Evolutionary conservation across 2,797 vertebrate genomes (phyloP).

Genomic region (Crossoptilon crossoptilon): DNA sequence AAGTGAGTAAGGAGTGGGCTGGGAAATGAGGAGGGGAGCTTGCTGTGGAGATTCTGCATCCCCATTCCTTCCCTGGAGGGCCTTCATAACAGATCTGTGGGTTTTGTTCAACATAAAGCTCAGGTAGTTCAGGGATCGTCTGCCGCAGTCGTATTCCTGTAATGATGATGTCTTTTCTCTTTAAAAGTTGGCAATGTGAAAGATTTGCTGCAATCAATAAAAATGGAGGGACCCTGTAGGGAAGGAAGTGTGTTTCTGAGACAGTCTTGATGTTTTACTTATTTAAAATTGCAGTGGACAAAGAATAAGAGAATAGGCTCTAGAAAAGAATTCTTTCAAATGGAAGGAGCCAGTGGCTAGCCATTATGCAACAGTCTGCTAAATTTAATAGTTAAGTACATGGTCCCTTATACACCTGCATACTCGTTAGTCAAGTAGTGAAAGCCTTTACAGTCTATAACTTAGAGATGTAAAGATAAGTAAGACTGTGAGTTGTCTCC

Average conservation of each 20-base stretch:
- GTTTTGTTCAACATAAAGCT: conserved; percentile 1
- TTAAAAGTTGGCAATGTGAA: neutral
- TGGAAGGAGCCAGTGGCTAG: neutral
- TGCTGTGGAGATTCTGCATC: neutral
- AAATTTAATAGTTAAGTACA: neutral
- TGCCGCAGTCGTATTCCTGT: neutral
- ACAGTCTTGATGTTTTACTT: neutral
- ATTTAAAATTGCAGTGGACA: neutral
- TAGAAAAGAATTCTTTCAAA: conserved; percentile 9
- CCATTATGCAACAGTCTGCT: neutral
- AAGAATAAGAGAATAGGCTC: neutral
- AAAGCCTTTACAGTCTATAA: conserved; percentile 15
- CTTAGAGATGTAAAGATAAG: conserved; percentile 34
- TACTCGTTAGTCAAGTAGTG: neutral
- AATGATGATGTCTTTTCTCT: neutral
- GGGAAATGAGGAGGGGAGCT: neutral
- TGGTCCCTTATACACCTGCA: neutral
- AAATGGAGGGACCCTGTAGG: neutral
- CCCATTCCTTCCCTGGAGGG: neutral
- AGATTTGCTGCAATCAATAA: neutral
- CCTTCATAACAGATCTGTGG: neutral
- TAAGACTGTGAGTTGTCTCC: neutral
- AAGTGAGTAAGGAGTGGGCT: neutral
- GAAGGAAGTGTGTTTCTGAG: neutral
- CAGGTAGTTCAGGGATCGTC: neutral